Conservation (phyloP, 2,888 invertebrate genomes). For the Cryptus viduatorius region DNA sequence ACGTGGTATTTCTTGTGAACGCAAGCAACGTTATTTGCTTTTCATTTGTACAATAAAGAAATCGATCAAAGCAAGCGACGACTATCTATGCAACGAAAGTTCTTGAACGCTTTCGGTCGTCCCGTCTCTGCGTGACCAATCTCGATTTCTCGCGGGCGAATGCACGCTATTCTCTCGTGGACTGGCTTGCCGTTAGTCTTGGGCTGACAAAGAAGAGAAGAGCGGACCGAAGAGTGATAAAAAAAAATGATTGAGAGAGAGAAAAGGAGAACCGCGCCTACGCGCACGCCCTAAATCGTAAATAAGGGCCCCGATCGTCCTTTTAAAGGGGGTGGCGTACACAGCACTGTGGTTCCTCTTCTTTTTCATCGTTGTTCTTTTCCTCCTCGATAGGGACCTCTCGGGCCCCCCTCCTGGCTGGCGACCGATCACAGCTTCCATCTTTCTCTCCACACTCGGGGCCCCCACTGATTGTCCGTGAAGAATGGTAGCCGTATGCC, state of each 20-base stretch:
- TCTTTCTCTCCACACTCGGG: slow-evolving; percentile 47
- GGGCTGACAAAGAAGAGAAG: slow-evolving; percentile 19
- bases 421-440: slow-evolving; percentile 53
- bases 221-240: slow-evolving; percentile 38
- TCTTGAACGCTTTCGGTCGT: background rate
- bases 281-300: slow-evolving; percentile 79
- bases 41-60: background rate
- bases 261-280: slow-evolving; percentile 64
- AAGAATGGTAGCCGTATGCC: slow-evolving; percentile 83
- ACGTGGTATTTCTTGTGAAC: background rate
- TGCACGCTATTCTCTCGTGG: slow-evolving; percentile 41
- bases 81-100: slow-evolving; percentile 25
- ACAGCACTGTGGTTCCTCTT: slow-evolving; percentile 50
- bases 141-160: slow-evolving; percentile 53
- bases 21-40: background rate
- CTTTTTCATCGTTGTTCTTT: slow-evolving; percentile 45
- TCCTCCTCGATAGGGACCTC: slow-evolving; percentile 60
- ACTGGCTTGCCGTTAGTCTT: slow-evolving; percentile 42
- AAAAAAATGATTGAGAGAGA: slow-evolving; percentile 53
- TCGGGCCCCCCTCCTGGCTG: slow-evolving; percentile 50
- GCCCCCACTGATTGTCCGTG: slow-evolving; percentile 79
- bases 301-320: slow-evolving; percentile 82
- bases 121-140: slow-evolving; percentile 53
- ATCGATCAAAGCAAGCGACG: background rate
- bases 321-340: slow-evolving; percentile 79